Percentiles rank a stretch among this genome's conserved stretches.
These are phyloP conservation scores for Lasius fuliginosus DNA, from an alignment of 2,888 invertebrate species.

Conservation along the genomic window DNA sequence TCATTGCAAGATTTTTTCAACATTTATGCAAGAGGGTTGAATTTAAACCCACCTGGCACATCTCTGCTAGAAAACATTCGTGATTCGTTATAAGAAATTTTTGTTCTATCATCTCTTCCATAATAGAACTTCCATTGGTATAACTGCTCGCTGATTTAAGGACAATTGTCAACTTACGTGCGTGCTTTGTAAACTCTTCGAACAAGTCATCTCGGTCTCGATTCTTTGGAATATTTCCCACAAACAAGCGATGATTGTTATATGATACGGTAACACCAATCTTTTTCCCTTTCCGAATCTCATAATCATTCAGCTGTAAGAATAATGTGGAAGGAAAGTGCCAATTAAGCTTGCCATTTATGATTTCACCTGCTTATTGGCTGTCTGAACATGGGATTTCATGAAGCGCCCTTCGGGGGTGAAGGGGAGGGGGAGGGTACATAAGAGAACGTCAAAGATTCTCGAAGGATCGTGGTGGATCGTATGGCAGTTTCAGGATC, in stretches of 20 bases:
- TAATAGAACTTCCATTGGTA: slow-evolving; percentile 75
- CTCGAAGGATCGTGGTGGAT: slow-evolving; percentile 56
- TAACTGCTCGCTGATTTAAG: slow-evolving; percentile 85
- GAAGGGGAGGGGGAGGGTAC: slow-evolving; percentile 67
- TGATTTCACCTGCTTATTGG: slow-evolving; percentile 85
- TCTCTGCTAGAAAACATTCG: slow-evolving; percentile 64
- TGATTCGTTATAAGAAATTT: slow-evolving; percentile 67
- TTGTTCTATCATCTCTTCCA: slow-evolving; percentile 72
- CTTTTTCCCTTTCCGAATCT: slow-evolving; percentile 99
- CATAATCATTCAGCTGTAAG: slow-evolving; percentile 99
- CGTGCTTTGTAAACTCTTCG: slow-evolving; percentile 99
- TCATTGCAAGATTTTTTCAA: slow-evolving; percentile 62
- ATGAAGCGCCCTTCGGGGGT: slow-evolving; percentile 75
- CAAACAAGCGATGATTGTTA: slow-evolving; percentile 99
- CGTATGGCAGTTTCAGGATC: slow-evolving; percentile 52
- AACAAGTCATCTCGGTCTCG: slow-evolving; percentile 99
- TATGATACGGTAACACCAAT: slow-evolving; percentile 99
- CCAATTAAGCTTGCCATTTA: slow-evolving; percentile 87
- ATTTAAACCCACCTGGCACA: slow-evolving; percentile 76
- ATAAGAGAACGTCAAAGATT: slow-evolving; percentile 68
- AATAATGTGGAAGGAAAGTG: slow-evolving; percentile 94
- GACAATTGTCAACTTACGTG: slow-evolving; percentile 95
- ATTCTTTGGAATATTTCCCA: slow-evolving; percentile 99
- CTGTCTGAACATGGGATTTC: slow-evolving; percentile 82
- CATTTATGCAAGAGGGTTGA: slow-evolving; percentile 72